Evolutionary conservation across 2,888 invertebrate genomes (phyloP).

Genomic region (Melikaiella ostensackeni): DNA sequence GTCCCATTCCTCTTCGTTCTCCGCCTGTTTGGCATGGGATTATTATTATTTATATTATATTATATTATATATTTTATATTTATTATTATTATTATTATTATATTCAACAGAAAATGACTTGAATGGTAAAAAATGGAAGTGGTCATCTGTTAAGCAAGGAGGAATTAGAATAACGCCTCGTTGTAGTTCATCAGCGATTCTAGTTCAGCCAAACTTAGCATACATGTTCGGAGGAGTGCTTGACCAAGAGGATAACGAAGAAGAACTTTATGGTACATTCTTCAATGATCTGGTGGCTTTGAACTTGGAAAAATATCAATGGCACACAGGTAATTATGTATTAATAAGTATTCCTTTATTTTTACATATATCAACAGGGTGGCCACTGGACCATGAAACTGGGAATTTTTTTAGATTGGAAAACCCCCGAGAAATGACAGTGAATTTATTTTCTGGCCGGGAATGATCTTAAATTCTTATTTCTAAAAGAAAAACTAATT

Average conservation of each 20-base stretch:
- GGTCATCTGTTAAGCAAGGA: conserved; percentile 83
- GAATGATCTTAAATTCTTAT: too few species aligned
- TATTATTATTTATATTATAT: neutral
- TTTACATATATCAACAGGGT: neutral
- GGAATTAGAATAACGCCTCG: conserved; percentile 83
- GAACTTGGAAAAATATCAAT: conserved; percentile 86
- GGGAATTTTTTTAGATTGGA: too few species aligned
- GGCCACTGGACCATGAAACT: too few species aligned
- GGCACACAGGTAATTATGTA: conserved; percentile 81
- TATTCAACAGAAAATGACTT: conserved; percentile 80
- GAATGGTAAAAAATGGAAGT: conserved; percentile 85
- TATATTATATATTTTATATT: too few species aligned
- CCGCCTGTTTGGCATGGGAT: too few species aligned
- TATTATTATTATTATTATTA: conserved; percentile 21
- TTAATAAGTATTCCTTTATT: neutral
- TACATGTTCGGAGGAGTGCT: conserved; percentile 93
- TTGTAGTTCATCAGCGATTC: conserved; percentile 84
- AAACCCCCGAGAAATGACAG: too few species aligned
- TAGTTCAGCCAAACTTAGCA: conserved; percentile 82
- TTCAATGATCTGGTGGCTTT: conserved; percentile 88
- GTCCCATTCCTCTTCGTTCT: too few species aligned
- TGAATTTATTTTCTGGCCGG: too few species aligned
- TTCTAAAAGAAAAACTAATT: too few species aligned
- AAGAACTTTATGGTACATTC: conserved; percentile 87
- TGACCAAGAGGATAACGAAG: conserved; percentile 87